Evolutionary conservation across 1,140 invertebrate genomes (phyloP).

Genomic region (Zaprionus ornatus): DNA sequence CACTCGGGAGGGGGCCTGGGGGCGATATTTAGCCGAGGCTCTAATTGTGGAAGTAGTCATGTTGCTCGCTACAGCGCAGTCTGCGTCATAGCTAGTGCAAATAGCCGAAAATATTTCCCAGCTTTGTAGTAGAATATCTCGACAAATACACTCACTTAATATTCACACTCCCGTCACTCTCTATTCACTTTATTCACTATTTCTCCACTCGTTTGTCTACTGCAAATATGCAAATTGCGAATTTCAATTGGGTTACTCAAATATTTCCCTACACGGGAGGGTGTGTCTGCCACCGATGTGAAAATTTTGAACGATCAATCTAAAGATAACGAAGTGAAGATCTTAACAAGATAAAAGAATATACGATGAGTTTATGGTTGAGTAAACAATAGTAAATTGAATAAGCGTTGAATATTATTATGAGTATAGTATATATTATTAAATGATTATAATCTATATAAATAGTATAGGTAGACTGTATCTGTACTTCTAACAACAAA

Average conservation of each 20-base stretch:
- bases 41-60: slow-evolving; percentile 63
- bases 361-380: background rate
- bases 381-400: background rate
- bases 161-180: background rate
- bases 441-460: too few species aligned
- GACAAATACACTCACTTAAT: slow-evolving; percentile 17
- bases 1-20: background rate
- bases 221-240: slow-evolving; percentile 29
- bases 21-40: slow-evolving; percentile 53
- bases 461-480: too few species aligned
- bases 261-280: slow-evolving; percentile 45
- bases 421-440: too few species aligned
- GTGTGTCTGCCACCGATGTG: background rate
- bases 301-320: background rate
- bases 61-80: background rate
- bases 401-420: background rate
- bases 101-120: slow-evolving; percentile 38
- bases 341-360: background rate
- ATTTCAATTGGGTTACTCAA: slow-evolving; percentile 63
- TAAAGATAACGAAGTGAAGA: background rate
- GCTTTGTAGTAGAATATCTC: background rate
- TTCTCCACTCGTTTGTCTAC: background rate
- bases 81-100: background rate
- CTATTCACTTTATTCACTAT: slow-evolving; percentile 2
- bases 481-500: too few species aligned